Percentiles rank a stretch among this genome's conserved stretches.
These are phyloP conservation scores for Drosophila rellima DNA, from an alignment of 2,888 invertebrate genomes.

Conservation along the genomic window DNA sequence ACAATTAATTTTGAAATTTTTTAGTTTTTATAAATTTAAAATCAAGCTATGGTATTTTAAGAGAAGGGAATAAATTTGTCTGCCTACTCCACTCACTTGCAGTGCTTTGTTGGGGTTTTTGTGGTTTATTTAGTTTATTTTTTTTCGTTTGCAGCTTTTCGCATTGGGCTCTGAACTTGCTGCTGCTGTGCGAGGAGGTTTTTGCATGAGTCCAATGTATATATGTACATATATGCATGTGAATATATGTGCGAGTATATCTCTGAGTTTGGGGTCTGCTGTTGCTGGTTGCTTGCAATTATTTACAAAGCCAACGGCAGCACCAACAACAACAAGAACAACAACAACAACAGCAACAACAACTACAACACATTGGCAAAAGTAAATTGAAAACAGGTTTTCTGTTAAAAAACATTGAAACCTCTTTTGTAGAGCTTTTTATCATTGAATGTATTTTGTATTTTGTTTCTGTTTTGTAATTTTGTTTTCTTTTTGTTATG, in stretches of 20 bases:
- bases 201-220: conserved; percentile 43
- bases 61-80: conserved; percentile 21
- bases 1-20: neutral
- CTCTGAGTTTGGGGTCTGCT: conserved; percentile 67
- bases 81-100: neutral
- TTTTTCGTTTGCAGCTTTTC: conserved; percentile 34
- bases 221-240: conserved; percentile 7
- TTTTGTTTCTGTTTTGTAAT: conserved; percentile 29
- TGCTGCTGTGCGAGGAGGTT: conserved; percentile 43
- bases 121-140: conserved; percentile 10
- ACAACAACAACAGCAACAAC: conserved; percentile 42
- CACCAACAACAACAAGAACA: conserved; percentile 57
- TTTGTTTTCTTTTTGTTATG: conserved; percentile 28
- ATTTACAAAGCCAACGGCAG: conserved; percentile 76
- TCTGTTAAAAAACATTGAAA: conserved; percentile 74
- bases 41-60: neutral
- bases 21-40: too few relatives aligned
- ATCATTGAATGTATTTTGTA: conserved; percentile 66
- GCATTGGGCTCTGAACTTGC: conserved; percentile 59
- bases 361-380: conserved; percentile 59
- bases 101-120: conserved; percentile 13
- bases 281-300: conserved; percentile 76
- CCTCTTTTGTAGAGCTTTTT: conserved; percentile 78
- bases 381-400: conserved; percentile 79
- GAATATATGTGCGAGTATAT: conserved; percentile 23